Conservation (phyloP, 2,113 vertebrate species). For the Alligator sinensis region DNA sequence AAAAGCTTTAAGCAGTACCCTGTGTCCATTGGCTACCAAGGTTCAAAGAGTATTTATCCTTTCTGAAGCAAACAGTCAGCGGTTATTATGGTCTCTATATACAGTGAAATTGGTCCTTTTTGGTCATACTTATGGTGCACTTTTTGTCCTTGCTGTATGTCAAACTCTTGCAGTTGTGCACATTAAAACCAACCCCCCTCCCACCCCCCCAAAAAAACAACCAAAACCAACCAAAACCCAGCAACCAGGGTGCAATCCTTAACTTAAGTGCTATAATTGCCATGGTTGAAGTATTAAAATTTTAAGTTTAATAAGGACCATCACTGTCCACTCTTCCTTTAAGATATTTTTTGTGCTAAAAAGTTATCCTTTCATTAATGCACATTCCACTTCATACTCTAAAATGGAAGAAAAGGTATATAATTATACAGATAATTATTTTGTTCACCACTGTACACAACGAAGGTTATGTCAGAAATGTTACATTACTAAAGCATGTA, state of each 20-base stretch:
- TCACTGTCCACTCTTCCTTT: background rate
- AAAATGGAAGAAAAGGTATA: background rate
- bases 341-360: rapidly evolving
- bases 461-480: background rate
- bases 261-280: slow-evolving; percentile 5
- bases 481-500: background rate
- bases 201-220: too few species aligned
- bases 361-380: background rate
- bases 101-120: background rate
- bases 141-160: slow-evolving; percentile 35
- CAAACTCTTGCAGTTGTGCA: slow-evolving; percentile 16
- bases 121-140: slow-evolving; percentile 17
- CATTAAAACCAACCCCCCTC: background rate
- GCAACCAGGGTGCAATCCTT: slow-evolving; percentile 1
- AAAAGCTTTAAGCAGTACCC: background rate
- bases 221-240: background rate
- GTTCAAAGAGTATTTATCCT: background rate
- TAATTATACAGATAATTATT: background rate
- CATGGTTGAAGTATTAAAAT: slow-evolving; percentile 1
- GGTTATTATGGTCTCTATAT: background rate
- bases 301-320: slow-evolving; percentile 17
- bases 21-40: background rate
- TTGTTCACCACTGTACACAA: background rate
- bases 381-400: background rate
- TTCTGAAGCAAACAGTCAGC: background rate